These are phyloP conservation scores for Paralichthys olivaceus DNA, from an alignment of 2,113 vertebrate genomes.

Conservation along the genomic window DNA sequence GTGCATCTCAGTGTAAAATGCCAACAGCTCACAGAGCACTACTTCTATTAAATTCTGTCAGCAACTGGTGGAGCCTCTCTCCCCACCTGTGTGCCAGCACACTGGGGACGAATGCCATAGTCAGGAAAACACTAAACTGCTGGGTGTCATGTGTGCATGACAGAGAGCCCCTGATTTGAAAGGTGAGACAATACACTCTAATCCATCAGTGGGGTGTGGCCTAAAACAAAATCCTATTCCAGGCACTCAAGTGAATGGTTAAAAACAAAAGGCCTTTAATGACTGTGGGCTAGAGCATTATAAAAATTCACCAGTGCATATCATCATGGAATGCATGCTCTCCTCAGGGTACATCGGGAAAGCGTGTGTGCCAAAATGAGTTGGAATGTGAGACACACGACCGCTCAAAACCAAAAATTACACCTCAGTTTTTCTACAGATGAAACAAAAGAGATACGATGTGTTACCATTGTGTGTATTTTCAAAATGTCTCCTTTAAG, in stretches of 20 bases:
- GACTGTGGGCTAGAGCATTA: background rate
- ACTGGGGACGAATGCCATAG: background rate
- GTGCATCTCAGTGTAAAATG: no score
- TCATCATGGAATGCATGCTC: background rate
- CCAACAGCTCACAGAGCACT: no score
- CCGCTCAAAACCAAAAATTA: background rate
- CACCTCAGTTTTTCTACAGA: background rate
- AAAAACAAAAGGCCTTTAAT: background rate
- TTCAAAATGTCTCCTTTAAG: conserved; percentile 7
- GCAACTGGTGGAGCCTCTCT: background rate
- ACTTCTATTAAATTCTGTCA: background rate
- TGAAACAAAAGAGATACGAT: background rate
- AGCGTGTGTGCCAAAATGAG: background rate
- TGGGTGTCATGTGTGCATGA: background rate
- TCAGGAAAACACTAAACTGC: background rate
- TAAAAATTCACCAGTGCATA: background rate
- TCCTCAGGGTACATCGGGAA: background rate
- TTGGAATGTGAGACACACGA: background rate
- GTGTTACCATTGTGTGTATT: background rate
- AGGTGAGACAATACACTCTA: background rate
- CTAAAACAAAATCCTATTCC: background rate
- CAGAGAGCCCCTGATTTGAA: background rate
- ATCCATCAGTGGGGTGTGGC: background rate
- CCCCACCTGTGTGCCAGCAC: background rate
- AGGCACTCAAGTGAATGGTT: background rate